These are phyloP conservation scores for Dryocosmus kuriphilus DNA, from an alignment of 2,888 invertebrate genomes.

Conservation along the genomic window DNA sequence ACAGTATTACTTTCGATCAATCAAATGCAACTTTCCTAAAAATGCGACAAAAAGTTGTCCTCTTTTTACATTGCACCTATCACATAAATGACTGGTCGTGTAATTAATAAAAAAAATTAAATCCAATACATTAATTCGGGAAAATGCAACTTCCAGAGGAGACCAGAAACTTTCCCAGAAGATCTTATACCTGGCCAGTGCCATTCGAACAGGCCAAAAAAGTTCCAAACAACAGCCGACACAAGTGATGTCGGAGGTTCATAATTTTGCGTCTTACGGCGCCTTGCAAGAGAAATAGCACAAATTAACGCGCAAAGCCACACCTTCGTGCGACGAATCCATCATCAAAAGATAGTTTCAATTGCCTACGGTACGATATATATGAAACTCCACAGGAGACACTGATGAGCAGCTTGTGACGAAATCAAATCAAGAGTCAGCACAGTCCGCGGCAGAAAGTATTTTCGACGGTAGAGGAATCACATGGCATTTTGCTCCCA, in stretches of 20 bases:
- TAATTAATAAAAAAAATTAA: background rate
- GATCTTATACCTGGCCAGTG: conserved; percentile 48
- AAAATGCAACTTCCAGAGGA: conserved; percentile 56
- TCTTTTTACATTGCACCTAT: too few species aligned
- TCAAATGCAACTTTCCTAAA: too few species aligned
- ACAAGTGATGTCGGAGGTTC: conserved; percentile 41
- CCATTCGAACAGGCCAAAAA: conserved; percentile 41
- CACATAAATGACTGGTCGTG: too few species aligned
- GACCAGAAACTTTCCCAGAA: conserved; percentile 55
- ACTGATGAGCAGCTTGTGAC: conserved; percentile 55
- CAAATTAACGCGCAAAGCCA: background rate
- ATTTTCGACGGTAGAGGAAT: conserved; percentile 8
- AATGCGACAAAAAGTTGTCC: too few species aligned
- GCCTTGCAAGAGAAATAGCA: conserved; percentile 37
- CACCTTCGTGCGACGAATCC: conserved; percentile 54
- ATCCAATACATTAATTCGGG: conserved; percentile 47
- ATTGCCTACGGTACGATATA: conserved; percentile 31
- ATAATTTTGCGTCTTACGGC: conserved; percentile 41
- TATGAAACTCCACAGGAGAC: conserved; percentile 52
- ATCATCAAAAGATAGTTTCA: conserved; percentile 37
- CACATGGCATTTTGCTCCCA: conserved; percentile 44
- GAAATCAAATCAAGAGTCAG: conserved; percentile 47
- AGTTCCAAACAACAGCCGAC: conserved; percentile 47
- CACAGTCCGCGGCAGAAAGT: conserved; percentile 46
- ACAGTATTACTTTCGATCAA: too few species aligned